Evolutionary conservation across 2,113 vertebrate genomes (phyloP), one percentile per base, ranked within the genome.

Genomic region (Dicerorhinus sumatrensis): DNA sequence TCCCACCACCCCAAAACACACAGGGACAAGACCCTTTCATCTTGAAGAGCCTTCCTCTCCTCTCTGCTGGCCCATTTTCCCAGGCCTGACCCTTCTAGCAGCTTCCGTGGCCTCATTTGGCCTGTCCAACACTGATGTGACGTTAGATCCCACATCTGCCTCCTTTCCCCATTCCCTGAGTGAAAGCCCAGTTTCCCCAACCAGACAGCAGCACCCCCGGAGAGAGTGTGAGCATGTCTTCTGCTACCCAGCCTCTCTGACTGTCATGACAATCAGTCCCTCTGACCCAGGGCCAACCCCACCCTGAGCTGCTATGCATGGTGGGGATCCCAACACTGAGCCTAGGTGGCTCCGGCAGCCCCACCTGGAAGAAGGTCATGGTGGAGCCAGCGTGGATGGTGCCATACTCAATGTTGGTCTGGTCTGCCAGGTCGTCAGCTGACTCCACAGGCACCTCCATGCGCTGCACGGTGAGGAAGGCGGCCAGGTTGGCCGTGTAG

Each of bases 361-460:
- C 86, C 89, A 99, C 99, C 99, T 99, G 99, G 97, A 99, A 99
- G 99, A 99, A 99, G 98, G 99, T 99, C 99, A 99, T 99, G 91
- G 99, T 99, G 98, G 99, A 99, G 4, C 99, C 99, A 0, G 99
- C 99, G 6, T 99, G 99, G 97, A 99, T 99, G 92, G 99, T 99
- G 54, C 99, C 99, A 0, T 99, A 99, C 98, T 99, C 99, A 31
- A 99, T 99, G 98, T 99, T 99, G 98, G 99, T 99, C 97, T 99
- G 99, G 96, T 99, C 99, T 0, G 99, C 99, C 95, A 99, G 98
- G 96, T 99, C 99, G 0, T 99, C 99, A 0, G 99, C 99, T 0
- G 99, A 99, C 98, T 99, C 99, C 23, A 99, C 99, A 0, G 99
- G 99, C 89, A 98, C 99, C 99, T 99, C 99, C 99, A 99, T 99